A percentile compares a stretch with the other conserved stretches of the same genome.
phyloP scores from a whole-genome alignment of 2,888 invertebrate genomes.

The Drosophila engyochracea region DNA sequence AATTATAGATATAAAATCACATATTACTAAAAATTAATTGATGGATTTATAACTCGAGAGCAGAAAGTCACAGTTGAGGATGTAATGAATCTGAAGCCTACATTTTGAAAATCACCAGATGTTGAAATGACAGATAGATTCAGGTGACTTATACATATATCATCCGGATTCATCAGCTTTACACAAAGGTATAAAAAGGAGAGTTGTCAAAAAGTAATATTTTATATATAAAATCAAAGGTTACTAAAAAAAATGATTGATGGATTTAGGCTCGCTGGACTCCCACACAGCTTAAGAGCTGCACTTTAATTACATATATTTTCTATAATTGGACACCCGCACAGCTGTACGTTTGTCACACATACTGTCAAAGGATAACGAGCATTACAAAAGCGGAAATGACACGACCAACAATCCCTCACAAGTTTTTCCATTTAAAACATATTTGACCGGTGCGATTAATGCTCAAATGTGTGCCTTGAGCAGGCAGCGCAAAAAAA shows the following conservation, averaged over 20 bases:
- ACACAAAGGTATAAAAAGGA: neutral
- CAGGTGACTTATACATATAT: neutral
- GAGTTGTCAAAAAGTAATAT: neutral
- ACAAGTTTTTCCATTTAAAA: conserved; percentile 61
- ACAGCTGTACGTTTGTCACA: conserved; percentile 37
- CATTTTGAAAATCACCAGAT: neutral
- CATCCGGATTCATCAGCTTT: neutral
- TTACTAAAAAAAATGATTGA: conserved; percentile 36
- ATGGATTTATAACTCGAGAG: neutral
- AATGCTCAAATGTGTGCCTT: conserved; percentile 44
- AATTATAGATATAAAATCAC: neutral
- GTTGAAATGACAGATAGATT: neutral
- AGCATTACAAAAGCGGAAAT: conserved; percentile 70
- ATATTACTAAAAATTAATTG: neutral
- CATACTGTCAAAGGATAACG: conserved; percentile 62
- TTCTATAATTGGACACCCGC: conserved; percentile 49
- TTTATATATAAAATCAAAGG: neutral
- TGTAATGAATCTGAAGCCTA: neutral
- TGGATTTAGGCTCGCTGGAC: conserved; percentile 43
- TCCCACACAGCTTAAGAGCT: conserved; percentile 44
- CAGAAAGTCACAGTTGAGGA: neutral
- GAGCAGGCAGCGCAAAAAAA: conserved; percentile 27
- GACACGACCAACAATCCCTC: conserved; percentile 64
- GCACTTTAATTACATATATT: conserved; percentile 32
- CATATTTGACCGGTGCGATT: conserved; percentile 44